Base-by-base conservation (phyloP, 2,888 invertebrate species). In the Pycnomerus fuliginosus region DNA sequence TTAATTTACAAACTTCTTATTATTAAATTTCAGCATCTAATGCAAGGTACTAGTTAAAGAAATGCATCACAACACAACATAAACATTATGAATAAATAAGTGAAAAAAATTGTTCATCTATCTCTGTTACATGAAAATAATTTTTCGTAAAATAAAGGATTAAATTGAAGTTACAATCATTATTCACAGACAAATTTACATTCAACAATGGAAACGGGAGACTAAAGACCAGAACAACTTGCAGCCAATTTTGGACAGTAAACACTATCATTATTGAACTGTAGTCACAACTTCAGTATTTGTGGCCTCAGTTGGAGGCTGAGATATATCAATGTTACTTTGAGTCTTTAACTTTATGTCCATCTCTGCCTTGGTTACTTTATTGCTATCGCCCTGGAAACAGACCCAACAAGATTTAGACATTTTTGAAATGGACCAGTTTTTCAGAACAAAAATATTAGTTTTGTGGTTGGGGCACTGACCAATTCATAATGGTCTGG, bases 321-420 rank as follows among this genome's bases (percentile, higher is more conserved):
- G 60, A 61, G 64, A 60, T 55, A 44, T 52, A 51, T 56, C 58
- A 51, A 52, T 60, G 56, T 57, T 60, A 60, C 44, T 58, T 50
- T 62, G 60, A 58, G 40, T 61, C 50, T 63, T 56, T 57, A 64
- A 65, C 62, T 62, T 66, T 64, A 65, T 63, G 64, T 61, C 64
- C 57, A 60, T 62, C 65, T 68, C 70, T 59, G 72, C 72, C 71
- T 71, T 68, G 68, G 71, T 69, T 40, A 56, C 60, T 49, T 55
- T 60, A 73, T 74, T 73, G 68, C 67, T 73, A 69, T 71, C 68
- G 62, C 73, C 75, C 75, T 75, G 74, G 65, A 74, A 75, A 71
- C 65, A 72, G 67, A 71, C 63, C 68, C 69, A 68, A 62, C 53
- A 44, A 58, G 5, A 61, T 63, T 62, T 64, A 57, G 60, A 54